Evolutionary conservation across 2,797 vertebrate species (phyloP), one percentile per base, ranked within the genome.

Genomic region (Pempheris klunzingeri): DNA sequence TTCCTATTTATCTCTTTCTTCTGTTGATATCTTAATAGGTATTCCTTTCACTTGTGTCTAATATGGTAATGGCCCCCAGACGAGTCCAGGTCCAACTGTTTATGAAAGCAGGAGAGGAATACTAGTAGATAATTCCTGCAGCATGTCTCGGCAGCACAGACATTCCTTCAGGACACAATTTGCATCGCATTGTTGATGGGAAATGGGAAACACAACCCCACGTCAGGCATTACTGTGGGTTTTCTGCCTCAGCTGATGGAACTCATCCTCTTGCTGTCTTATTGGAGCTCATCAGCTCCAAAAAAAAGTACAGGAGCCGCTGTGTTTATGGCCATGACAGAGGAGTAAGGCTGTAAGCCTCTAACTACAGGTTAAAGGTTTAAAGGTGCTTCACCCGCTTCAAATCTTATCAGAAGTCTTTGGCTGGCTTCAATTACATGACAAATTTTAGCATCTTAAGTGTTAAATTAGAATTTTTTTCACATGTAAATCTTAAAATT

Each of bases 91-190:
- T 46, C n/a, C n/a, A n/a, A n/a, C n/a, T n/a, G n/a, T n/a, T n/a
- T n/a, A n/a, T n/a, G n/a, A n/a, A n/a, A n/a, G n/a, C n/a, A n/a
- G n/a, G n/a, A n/a, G n/a, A n/a, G n/a, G n/a, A n/a, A n/a, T n/a
- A n/a, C n/a, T n/a, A n/a, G n/a, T n/a, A n/a, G n/a, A n/a, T n/a
- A n/a, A n/a, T n/a, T n/a, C n/a, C n/a, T n/a, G n/a, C n/a, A n/a
- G 74, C 71, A 71, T 63, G 71, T 84, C 57, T 49, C 26, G 63
- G 78, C 71, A 77, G 70, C 60, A 60, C 59, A 75, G 36, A 62
- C 54, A 58, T 81, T 79, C 57, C 36, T 72, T 74, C 63, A 62
- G 26, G 44, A 53, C 38, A 64, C 22, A 43, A 24, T 46, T 54
- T 68, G 57, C 12, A 32, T 55, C 17, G 20, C 63, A 1, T 49